phyloP scores from a whole-genome alignment of 1,140 invertebrate genomes.

The Dysdera silvatica region DNA sequence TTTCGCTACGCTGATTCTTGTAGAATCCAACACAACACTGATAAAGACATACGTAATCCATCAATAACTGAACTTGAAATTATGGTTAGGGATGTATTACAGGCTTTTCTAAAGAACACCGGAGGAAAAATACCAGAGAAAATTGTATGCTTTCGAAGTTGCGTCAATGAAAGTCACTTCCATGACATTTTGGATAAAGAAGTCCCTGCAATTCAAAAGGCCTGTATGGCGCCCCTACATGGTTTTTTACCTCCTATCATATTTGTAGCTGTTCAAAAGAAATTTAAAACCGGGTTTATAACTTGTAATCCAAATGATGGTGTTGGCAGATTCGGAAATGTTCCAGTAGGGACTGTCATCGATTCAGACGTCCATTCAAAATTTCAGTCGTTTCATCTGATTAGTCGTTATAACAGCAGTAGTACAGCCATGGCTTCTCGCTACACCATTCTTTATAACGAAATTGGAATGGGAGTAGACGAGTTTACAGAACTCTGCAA shows the following conservation, averaged over 20 bases:
- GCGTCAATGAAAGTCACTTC: constrained; percentile 48
- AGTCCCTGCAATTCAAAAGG: constrained; percentile 25
- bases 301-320: constrained; percentile 31
- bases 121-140: constrained; percentile 35
- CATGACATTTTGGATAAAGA: constrained; percentile 34
- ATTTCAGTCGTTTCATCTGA: constrained; percentile 77
- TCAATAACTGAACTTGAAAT: constrained; percentile 52
- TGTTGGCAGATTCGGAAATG: constrained; percentile 51
- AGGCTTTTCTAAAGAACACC: constrained; percentile 11
- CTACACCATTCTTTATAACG: constrained; percentile 32
- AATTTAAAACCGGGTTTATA: constrained; percentile 28
- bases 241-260: constrained; percentile 27
- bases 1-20: constrained; percentile 19
- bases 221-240: constrained; percentile 1
- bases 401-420: constrained; percentile 54
- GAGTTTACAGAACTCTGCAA: constrained; percentile 31
- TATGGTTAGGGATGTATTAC: constrained; percentile 46
- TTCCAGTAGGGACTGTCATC: constrained; percentile 74
- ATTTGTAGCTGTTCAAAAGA: constrained; percentile 34
- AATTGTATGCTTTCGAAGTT: constrained; percentile 47
- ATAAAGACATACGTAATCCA: constrained; percentile 10
- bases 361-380: constrained; percentile 67
- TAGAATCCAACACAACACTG: constrained; percentile 23
- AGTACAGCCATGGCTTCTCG: constrained; percentile 33
- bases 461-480: constrained; percentile 30